Percentiles rank a stretch among this genome's conserved stretches.
Evolutionary conservation across 2,797 vertebrate genomes (phyloP).

Genomic region (Hemitrygon akajei): DNA sequence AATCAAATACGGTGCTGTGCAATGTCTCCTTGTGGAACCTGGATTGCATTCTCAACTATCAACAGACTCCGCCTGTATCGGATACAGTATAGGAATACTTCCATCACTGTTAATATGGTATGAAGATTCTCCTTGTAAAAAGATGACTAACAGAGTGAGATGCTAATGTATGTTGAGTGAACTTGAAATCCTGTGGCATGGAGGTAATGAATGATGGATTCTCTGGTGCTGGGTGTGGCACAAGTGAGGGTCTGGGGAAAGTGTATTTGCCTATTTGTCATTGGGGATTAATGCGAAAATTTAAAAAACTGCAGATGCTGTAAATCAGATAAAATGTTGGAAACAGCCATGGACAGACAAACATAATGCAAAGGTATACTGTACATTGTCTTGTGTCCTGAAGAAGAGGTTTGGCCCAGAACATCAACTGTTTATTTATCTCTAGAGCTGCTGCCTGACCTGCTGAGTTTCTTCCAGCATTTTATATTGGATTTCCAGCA

Average conservation of each 20-base stretch:
- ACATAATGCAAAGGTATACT: neutral
- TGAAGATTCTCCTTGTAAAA: conserved; percentile 39
- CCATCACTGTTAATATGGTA: conserved; percentile 71
- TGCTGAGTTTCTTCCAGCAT: too few relatives aligned
- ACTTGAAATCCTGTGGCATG: conserved; percentile 4
- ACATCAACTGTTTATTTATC: too few relatives aligned
- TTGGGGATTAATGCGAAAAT: too few relatives aligned
- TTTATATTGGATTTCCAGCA: too few relatives aligned
- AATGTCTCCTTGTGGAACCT: conserved; percentile 76
- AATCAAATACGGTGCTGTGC: conserved; percentile 82
- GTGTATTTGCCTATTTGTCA: too few relatives aligned
- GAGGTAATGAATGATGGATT: neutral
- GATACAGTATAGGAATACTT: conserved; percentile 53
- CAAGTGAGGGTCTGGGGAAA: too few relatives aligned
- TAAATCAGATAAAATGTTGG: too few relatives aligned
- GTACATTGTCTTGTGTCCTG: too few relatives aligned
- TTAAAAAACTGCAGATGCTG: too few relatives aligned
- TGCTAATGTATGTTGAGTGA: neutral
- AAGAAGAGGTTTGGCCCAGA: too few relatives aligned
- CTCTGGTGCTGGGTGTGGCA: neutral
- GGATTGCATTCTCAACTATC: conserved; percentile 73
- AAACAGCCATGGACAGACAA: too few relatives aligned
- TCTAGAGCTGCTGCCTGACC: too few relatives aligned
- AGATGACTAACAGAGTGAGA: neutral
- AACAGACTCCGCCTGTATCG: conserved; percentile 72